A percentile compares a stretch with the other conserved stretches of the same genome.
phyloP scores from a whole-genome alignment of 2,113 vertebrate genomes.

The Oplegnathus fasciatus region DNA sequence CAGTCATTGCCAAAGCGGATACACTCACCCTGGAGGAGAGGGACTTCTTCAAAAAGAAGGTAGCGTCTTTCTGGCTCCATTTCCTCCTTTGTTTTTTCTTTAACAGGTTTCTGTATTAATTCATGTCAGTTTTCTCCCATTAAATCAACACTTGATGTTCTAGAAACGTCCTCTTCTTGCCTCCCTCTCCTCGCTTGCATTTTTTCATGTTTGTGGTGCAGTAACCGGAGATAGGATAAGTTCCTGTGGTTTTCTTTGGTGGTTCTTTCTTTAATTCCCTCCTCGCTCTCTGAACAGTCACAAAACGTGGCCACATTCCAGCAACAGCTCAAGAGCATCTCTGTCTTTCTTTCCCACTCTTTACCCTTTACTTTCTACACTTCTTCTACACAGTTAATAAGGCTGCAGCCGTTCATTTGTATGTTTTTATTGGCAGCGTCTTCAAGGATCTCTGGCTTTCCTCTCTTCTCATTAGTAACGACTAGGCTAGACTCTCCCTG shows the following conservation, averaged over 20 bases:
- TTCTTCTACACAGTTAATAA: constrained; percentile 21
- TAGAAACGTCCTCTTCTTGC: not conserved
- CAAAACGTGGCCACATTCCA: constrained; percentile 9
- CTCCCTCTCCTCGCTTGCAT: not conserved
- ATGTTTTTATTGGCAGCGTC: constrained; percentile 28
- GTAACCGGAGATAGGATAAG: constrained; percentile 5
- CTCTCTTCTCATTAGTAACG: constrained; percentile 26
- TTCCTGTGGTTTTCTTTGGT: constrained; percentile 17
- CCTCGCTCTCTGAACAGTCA: not conserved
- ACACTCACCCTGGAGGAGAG: constrained; percentile 98
- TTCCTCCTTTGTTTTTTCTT: not conserved
- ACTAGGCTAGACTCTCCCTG: not conserved
- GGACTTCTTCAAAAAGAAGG: constrained; percentile 96
- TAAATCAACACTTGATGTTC: not conserved
- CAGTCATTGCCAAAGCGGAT: constrained; percentile 97
- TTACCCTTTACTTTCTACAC: not conserved
- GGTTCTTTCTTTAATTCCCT: not conserved
- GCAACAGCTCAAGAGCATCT: constrained; percentile 3
- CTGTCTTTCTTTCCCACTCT: not conserved
- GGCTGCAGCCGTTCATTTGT: constrained; percentile 34
- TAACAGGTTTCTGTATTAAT: not conserved
- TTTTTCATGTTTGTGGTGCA: constrained; percentile 16
- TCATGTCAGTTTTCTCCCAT: not conserved
- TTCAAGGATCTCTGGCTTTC: constrained; percentile 28
- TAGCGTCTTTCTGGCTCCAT: constrained; percentile 60